Evolutionary conservation across 2,888 invertebrate species (phyloP).

Genomic region (Drosophila eohydei): DNA sequence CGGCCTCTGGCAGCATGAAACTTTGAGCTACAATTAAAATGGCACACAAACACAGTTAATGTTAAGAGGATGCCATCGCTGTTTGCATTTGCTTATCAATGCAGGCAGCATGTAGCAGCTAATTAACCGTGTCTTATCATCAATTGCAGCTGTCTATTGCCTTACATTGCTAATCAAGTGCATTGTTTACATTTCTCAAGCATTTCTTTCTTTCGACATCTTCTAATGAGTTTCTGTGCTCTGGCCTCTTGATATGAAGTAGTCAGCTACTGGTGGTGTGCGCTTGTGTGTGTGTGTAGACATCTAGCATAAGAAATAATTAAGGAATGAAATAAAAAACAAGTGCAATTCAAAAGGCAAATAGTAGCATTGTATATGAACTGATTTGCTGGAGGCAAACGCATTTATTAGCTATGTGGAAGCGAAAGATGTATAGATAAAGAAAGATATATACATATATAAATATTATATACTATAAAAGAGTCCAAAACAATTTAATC

Average conservation of each 20-base stretch:
- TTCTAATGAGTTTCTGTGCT: slow-evolving; percentile 62
- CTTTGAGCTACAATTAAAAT: slow-evolving; percentile 22
- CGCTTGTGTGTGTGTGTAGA: background rate
- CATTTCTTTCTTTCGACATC: slow-evolving; percentile 52
- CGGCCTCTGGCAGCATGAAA: slow-evolving; percentile 5
- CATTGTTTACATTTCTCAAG: slow-evolving; percentile 62
- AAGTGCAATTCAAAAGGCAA: background rate
- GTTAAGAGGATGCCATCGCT: background rate
- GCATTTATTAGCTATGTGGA: background rate
- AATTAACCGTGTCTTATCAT: slow-evolving; percentile 72
- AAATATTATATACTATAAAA: background rate
- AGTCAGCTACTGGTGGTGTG: slow-evolving; percentile 28
- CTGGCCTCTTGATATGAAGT: slow-evolving; percentile 18
- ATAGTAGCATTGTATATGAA: background rate
- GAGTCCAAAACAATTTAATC: background rate
- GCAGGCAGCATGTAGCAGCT: slow-evolving; percentile 57
- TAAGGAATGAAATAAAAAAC: slow-evolving; percentile 2
- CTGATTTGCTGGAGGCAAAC: background rate
- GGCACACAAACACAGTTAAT: slow-evolving; percentile 10
- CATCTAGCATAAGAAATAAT: background rate
- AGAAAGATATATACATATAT: background rate
- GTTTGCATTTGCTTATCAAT: slow-evolving; percentile 53
- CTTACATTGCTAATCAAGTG: slow-evolving; percentile 71
- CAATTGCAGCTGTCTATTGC: slow-evolving; percentile 58
- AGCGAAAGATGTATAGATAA: background rate